Percentiles rank a stretch among this genome's conserved stretches.
Conservation (phyloP, 2,888 invertebrate species). For the Diogma glabrata region DNA sequence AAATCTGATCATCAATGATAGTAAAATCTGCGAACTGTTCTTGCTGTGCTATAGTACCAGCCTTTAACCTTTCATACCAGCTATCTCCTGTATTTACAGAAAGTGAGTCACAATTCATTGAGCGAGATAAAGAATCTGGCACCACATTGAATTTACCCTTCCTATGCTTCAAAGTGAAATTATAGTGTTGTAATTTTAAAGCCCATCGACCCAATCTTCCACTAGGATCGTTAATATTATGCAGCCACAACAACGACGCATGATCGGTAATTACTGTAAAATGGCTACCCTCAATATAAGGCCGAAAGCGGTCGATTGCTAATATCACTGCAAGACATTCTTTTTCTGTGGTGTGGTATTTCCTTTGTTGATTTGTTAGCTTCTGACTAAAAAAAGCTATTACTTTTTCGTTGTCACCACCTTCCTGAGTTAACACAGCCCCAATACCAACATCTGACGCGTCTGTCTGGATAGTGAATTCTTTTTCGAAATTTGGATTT, state of each 20-base stretch:
- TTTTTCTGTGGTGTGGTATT: slow-evolving; percentile 11
- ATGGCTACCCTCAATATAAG: slow-evolving; percentile 4
- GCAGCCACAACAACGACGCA: slow-evolving; percentile 8
- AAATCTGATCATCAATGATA: neutral
- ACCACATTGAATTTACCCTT: neutral
- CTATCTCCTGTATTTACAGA: neutral
- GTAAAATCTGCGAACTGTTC: neutral
- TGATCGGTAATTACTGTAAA: slow-evolving; percentile 13
- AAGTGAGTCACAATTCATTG: neutral
- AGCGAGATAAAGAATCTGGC: neutral
- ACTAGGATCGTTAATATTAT: neutral
- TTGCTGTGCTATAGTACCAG: neutral
- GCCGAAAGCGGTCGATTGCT: slow-evolving; percentile 6
- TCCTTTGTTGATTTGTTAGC: slow-evolving; percentile 4
- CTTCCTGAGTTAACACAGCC: slow-evolving; percentile 10
- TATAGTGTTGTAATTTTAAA: too few relatives aligned
- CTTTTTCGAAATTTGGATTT: slow-evolving; percentile 1
- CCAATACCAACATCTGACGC: slow-evolving; percentile 9
- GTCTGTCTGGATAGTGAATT: slow-evolving; percentile 10
- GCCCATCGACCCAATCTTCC: too few relatives aligned
- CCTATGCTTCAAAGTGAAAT: too few relatives aligned
- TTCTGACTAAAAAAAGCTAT: slow-evolving; percentile 10
- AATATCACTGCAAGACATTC: slow-evolving; percentile 12
- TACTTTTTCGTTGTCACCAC: slow-evolving; percentile 2
- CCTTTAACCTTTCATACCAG: neutral